These are phyloP conservation scores for Megalops cyprinoides DNA, from an alignment of 2,797 vertebrate genomes.

Conservation along the genomic window DNA sequence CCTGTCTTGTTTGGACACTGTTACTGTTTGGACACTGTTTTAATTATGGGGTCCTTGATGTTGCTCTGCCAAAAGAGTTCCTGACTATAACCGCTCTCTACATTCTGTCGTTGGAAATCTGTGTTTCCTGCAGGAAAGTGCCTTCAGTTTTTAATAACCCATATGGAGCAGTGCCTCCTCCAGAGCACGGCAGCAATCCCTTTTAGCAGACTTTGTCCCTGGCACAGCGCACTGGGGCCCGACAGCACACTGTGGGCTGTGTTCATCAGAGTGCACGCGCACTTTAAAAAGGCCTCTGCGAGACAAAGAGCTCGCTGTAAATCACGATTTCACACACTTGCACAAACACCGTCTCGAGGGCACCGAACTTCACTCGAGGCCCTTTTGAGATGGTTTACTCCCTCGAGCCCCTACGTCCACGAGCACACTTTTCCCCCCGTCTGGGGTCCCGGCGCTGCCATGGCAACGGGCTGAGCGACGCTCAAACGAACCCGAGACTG, in stretches of 20 bases:
- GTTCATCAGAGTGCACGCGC: neutral
- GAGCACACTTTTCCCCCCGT: neutral
- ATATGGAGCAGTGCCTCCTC: neutral
- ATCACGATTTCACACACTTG: neutral
- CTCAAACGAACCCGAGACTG: slow-evolving; percentile 35
- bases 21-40: too few relatives aligned
- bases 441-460: slow-evolving; percentile 13
- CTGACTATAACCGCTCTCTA: neutral
- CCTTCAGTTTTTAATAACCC: neutral
- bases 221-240: too few relatives aligned
- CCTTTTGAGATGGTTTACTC: neutral
- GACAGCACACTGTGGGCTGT: too few relatives aligned
- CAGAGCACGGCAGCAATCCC: neutral
- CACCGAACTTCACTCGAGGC: slow-evolving; percentile 6
- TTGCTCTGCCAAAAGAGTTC: too few relatives aligned
- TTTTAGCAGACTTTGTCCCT: too few relatives aligned
- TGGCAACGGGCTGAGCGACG: slow-evolving; percentile 30
- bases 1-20: too few relatives aligned
- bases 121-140: neutral
- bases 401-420: neutral
- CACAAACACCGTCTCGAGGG: neutral
- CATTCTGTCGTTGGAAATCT: neutral
- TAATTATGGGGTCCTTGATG: too few relatives aligned
- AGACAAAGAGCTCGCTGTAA: neutral
- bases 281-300: neutral